Conservation (phyloP, 92 coral and sea anemone species). For the Actinostola sp. region DNA sequence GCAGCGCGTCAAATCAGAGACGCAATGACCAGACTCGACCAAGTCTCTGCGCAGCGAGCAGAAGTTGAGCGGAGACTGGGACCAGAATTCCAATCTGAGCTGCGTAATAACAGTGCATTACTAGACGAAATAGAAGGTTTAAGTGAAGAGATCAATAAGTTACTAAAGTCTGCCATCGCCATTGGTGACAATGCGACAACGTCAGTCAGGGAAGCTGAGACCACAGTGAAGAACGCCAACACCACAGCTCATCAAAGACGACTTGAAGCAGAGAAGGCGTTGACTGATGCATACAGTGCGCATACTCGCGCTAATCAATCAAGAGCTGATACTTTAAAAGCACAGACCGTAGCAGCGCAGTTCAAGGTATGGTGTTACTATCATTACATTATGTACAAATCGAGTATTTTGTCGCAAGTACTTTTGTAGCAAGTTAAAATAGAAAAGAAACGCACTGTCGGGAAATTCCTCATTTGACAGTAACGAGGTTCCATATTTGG, state of each 20-base stretch:
- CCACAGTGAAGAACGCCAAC: conserved; percentile 48
- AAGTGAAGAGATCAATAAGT: conserved; percentile 32
- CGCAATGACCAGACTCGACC: conserved; percentile 59
- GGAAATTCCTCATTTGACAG: no score
- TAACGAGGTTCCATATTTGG: no score
- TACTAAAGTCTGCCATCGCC: conserved; percentile 30
- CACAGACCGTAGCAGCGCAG: conserved; percentile 55
- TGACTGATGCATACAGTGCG: conserved; percentile 56
- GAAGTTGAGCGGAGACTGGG: conserved; percentile 65
- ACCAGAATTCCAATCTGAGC: conserved; percentile 55
- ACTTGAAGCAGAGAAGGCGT: conserved; percentile 64
- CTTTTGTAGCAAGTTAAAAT: no score
- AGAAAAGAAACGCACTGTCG: no score
- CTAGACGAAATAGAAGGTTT: conserved; percentile 54
- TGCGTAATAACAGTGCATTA: conserved; percentile 38
- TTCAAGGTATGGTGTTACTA: conserved; percentile 63
- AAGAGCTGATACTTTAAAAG: conserved; percentile 44
- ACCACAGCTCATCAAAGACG: conserved; percentile 50
- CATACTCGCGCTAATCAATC: conserved; percentile 50
- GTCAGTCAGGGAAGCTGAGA: conserved; percentile 61
- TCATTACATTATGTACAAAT: neutral
- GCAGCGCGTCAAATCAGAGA: conserved; percentile 69
- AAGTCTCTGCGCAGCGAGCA: conserved; percentile 45
- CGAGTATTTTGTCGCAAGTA: no score
- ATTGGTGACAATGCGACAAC: conserved; percentile 56